Evolutionary conservation across 2,888 invertebrate species (phyloP), one percentile per base, ranked within the genome.

Genomic region (Himalopsyche japonica): DNA sequence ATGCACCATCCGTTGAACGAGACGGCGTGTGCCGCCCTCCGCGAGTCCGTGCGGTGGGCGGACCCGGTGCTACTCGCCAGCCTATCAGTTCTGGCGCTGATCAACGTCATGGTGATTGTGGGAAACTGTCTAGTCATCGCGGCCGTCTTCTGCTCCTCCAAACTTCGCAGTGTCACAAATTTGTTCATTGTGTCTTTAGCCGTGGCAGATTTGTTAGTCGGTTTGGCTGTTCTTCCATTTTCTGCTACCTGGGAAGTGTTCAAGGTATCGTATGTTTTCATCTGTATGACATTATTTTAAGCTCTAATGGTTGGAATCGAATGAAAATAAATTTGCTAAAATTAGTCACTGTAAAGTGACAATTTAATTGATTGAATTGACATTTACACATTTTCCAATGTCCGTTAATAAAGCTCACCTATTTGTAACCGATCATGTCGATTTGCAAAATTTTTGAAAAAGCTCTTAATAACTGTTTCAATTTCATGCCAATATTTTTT

Each of bases 111-210:
- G 90, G 98, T 98, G 87, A 95, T 98, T 87, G 94, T 96, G 84
- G 98, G 94, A 86, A 98, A 98, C 93, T 95, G 97, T 89, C 94
- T 98, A 88, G 98, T 98, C 88, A 98, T 98, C 89, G 95, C 96
- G 81, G 98, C 98, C 83, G 98, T 98, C 84, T 96, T 97, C 90
- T 96, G 97, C 90, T 96, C 96, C 15, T 96, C 96, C 86, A 98
- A 98, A 91, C 93, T 99, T 88, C 94, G 98, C 87, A 98, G 97
- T 88, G 98, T 98, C 88, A 99, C 98, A 87, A 99, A 99, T 91
- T 94, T 98, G 89, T 98, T 99, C 93, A 98, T 99, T 90, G 98
- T 98, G 86, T 98, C 98, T 78, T 93, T 99, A 89, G 99, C 99
- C 0, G 97, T 98, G 27, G 98, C 99, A 77, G 99, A 99, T 92